Evolutionary conservation across 2,113 vertebrate genomes (phyloP).

Genomic region (Patagioenas fasciata): DNA sequence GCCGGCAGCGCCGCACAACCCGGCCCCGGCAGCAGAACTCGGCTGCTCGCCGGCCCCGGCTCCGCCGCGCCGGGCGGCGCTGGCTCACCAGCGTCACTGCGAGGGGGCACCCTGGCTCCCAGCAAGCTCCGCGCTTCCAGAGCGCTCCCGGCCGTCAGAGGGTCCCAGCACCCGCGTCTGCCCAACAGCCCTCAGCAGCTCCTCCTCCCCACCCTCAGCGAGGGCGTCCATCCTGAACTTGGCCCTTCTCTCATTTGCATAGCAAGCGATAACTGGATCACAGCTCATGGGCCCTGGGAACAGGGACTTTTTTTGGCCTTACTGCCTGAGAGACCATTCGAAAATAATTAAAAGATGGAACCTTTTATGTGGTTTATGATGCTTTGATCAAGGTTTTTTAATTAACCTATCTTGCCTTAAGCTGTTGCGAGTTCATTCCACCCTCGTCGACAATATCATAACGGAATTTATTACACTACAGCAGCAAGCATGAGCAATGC

Average conservation of each 20-base stretch:
- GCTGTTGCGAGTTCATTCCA: slow-evolving; percentile 49
- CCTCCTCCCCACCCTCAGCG: neutral
- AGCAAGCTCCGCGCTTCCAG: no score
- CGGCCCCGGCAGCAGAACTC: no score
- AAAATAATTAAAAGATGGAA: slow-evolving; percentile 71
- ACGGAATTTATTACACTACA: neutral
- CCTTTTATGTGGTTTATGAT: slow-evolving; percentile 50
- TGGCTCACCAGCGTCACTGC: no score
- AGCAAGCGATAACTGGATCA: neutral
- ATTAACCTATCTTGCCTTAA: slow-evolving; percentile 73
- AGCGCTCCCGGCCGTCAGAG: no score
- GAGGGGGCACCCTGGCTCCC: no score
- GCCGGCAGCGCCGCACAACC: no score
- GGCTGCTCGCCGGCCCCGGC: no score
- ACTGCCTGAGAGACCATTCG: slow-evolving; percentile 8
- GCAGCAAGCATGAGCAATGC: neutral
- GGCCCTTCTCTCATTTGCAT: neutral
- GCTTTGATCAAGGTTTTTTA: slow-evolving; percentile 74
- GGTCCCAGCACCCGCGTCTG: no score
- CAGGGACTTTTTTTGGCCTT: neutral
- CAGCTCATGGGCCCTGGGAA: neutral
- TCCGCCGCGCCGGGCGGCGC: no score
- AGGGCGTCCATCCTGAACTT: accelerated
- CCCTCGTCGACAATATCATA: neutral
- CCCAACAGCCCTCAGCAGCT: accelerated